A percentile compares a stretch with the other conserved stretches of the same genome.
Conservation (phyloP, 2,888 invertebrate genomes). For the Elmis aenea region DNA sequence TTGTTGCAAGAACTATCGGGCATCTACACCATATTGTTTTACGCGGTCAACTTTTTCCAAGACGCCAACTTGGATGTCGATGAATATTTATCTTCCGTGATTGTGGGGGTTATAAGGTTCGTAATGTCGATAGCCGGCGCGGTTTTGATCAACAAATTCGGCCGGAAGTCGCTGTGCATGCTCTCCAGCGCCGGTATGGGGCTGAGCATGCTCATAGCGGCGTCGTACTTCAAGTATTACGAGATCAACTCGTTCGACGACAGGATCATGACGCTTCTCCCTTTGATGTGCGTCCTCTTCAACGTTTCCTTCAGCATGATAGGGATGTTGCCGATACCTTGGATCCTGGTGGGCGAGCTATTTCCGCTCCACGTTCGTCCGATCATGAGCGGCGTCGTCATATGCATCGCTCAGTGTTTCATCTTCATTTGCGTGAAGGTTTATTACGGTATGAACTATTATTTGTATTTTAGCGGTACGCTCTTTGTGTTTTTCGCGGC, state of each 20-base stretch:
- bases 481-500: slow-evolving; percentile 59
- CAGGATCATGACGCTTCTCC: slow-evolving; percentile 40
- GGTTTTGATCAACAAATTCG: slow-evolving; percentile 59
- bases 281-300: slow-evolving; percentile 58
- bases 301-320: slow-evolving; percentile 72
- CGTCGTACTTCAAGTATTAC: slow-evolving; percentile 40
- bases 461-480: slow-evolving; percentile 58
- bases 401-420: slow-evolving; percentile 64
- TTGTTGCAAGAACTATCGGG: slow-evolving; percentile 69
- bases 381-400: slow-evolving; percentile 64
- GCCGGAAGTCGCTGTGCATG: slow-evolving; percentile 59
- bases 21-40: slow-evolving; percentile 67
- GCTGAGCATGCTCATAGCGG: slow-evolving; percentile 51
- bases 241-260: slow-evolving; percentile 33
- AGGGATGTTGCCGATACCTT: slow-evolving; percentile 67
- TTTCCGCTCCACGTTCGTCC: slow-evolving; percentile 66
- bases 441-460: slow-evolving; percentile 57
- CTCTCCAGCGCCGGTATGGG: slow-evolving; percentile 63
- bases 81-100: slow-evolving; percentile 64
- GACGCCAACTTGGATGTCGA: slow-evolving; percentile 60
- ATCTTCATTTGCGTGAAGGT: slow-evolving; percentile 68
- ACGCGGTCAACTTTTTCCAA: slow-evolving; percentile 66
- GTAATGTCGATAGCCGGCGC: slow-evolving; percentile 65
- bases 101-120: slow-evolving; percentile 62
- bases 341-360: slow-evolving; percentile 70